Percentiles rank a stretch among this genome's conserved stretches.
These are phyloP conservation scores for Magallana ariakensis DNA, from an alignment of 1,140 invertebrate genomes.

Conservation along the genomic window DNA sequence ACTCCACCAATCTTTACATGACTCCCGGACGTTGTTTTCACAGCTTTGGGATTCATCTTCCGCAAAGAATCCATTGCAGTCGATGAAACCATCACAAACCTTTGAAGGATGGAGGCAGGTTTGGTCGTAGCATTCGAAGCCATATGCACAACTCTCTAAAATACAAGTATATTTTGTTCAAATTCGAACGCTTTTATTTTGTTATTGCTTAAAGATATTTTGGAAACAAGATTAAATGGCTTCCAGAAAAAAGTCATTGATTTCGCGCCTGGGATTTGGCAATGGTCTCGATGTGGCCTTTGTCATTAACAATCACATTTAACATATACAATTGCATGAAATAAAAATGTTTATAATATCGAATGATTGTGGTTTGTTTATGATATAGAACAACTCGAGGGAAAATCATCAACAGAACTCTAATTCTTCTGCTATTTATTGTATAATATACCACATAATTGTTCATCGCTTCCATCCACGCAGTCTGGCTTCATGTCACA, in stretches of 20 bases:
- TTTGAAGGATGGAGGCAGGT: slow-evolving; percentile 41
- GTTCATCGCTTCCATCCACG: slow-evolving; percentile 53
- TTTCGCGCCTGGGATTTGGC: no score
- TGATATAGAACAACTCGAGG: neutral
- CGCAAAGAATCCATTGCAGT: slow-evolving; percentile 54
- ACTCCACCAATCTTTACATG: slow-evolving; percentile 53
- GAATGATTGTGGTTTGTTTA: no score
- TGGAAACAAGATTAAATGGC: no score
- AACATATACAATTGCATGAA: no score
- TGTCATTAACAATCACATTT: no score
- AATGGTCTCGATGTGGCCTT: no score
- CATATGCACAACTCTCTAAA: slow-evolving; percentile 40
- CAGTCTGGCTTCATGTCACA: slow-evolving; percentile 54
- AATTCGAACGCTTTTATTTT: no score
- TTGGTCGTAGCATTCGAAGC: slow-evolving; percentile 58
- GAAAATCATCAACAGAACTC: no score
- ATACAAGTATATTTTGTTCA: neutral
- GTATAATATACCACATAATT: slow-evolving; percentile 49
- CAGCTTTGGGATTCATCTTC: slow-evolving; percentile 54
- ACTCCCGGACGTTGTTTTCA: slow-evolving; percentile 12
- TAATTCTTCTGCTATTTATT: no score
- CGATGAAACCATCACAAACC: slow-evolving; percentile 55
- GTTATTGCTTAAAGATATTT: no score
- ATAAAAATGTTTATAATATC: no score
- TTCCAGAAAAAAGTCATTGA: no score